These are phyloP conservation scores for Synanthedon andrenaeformis DNA, from an alignment of 2,888 invertebrate genomes.

Conservation along the genomic window DNA sequence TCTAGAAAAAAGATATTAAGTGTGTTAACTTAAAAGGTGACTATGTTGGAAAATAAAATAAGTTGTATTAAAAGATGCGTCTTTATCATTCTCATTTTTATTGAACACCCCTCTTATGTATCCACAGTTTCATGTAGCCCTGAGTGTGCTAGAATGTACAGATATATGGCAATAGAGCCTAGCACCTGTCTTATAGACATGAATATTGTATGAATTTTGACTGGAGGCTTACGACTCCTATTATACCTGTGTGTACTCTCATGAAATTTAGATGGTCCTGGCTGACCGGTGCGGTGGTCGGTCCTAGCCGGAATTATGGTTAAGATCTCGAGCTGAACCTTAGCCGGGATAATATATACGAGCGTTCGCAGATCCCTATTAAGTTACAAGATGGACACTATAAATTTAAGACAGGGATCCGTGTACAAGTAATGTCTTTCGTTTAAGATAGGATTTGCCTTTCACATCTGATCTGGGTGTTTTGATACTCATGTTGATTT, in stretches of 20 bases:
- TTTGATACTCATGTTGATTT: too few species aligned
- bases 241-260: constrained; percentile 4
- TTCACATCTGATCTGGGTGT: too few species aligned
- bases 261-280: constrained; percentile 6
- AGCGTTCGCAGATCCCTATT: neutral
- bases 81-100: too few species aligned
- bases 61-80: too few species aligned
- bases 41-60: too few species aligned
- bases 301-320: neutral
- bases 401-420: neutral
- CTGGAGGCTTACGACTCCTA: constrained; percentile 2
- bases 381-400: neutral
- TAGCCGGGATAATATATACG: neutral
- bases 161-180: neutral
- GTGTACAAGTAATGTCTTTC: too few species aligned
- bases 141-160: too few species aligned
- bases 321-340: neutral
- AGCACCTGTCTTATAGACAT: constrained; percentile 1
- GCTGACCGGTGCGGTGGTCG: neutral
- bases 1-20: too few species aligned
- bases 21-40: too few species aligned
- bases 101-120: too few species aligned
- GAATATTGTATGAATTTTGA: constrained; percentile 9
- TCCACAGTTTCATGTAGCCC: too few species aligned
- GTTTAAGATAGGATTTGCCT: too few species aligned